A percentile compares a stretch with the other conserved stretches of the same genome.
phyloP scores from a whole-genome alignment of 2,888 invertebrate genomes.

The Cheilosia urbana region DNA sequence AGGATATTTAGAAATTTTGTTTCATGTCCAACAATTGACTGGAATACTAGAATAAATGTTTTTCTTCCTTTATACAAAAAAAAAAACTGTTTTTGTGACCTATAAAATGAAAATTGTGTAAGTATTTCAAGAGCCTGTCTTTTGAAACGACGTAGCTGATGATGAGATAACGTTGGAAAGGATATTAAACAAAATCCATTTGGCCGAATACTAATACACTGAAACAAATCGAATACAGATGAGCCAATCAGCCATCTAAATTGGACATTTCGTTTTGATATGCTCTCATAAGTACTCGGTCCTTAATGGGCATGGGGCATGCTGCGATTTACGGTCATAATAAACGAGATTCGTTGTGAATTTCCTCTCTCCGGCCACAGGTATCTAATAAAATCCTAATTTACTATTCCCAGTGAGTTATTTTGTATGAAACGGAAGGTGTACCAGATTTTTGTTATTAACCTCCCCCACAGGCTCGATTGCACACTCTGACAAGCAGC shows the following conservation, averaged over 20 bases:
- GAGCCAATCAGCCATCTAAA: slow-evolving; percentile 34
- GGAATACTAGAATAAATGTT: slow-evolving; percentile 1
- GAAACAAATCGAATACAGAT: slow-evolving; percentile 23
- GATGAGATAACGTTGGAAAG: slow-evolving; percentile 17
- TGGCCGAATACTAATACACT: background rate
- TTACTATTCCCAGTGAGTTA: slow-evolving; percentile 40
- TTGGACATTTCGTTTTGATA: slow-evolving; percentile 7
- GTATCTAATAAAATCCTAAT: slow-evolving; percentile 42
- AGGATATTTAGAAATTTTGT: background rate
- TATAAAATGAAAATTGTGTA: too few relatives aligned
- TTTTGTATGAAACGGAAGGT: background rate
- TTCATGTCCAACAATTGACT: background rate
- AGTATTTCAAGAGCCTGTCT: too few relatives aligned
- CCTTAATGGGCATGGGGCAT: background rate
- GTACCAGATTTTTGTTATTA: slow-evolving; percentile 19
- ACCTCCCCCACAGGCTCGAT: slow-evolving; percentile 7
- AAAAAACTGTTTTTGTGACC: too few relatives aligned
- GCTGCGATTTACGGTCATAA: slow-evolving; percentile 38
- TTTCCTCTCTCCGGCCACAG: background rate
- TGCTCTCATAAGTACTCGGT: background rate
- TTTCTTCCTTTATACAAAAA: background rate
- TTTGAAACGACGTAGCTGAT: background rate
- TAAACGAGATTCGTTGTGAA: slow-evolving; percentile 15
- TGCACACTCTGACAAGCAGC: background rate
- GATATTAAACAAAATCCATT: slow-evolving; percentile 12